Evolutionary conservation across 2,797 vertebrate species (phyloP), one percentile per base, ranked within the genome.

Genomic region (Alcedo atthis): DNA sequence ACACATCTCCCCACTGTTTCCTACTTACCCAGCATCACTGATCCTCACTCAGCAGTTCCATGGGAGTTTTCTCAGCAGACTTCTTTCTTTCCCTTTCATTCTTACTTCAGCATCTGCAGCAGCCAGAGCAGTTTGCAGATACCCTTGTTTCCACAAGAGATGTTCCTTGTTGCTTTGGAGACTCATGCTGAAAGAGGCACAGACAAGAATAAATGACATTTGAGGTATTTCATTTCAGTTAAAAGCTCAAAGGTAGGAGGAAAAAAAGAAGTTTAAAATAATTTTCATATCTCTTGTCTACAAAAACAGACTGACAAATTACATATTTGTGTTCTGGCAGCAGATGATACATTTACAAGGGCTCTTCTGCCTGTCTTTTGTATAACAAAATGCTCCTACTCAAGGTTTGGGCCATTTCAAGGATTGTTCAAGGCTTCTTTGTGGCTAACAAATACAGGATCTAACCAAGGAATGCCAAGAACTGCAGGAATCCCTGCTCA

Each of bases 1-100:
- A 81, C 63, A 81, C 24, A 94, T 94, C 67, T 94, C 53, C 48
- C 0, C 64, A 67, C 67, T 33, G 53, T 94, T 95, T 94, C 83
- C 45, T 49, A 92, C 94, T 94, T 84, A 82, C 3, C 0, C 1
- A 82, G 49, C 2, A 0, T 86, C 90, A 93, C 63, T 0, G 0
- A 67, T 66, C 45, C 83, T 90, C 83, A 86, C 75, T 91, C 88
- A 94, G 90, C 71, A 76, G 78, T 90, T 92, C 88, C 70, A 81
- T 10, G 21, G 55, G 8, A 88, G 55, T 63, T 73, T 95, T 90
- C 67, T 69, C 4, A 2, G 59, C 45, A 88, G 57, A 69, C 45
- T 1, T 55, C 24, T 76, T 88, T 73, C 21, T 84, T 94, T 81
- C 48, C 42, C 20, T 81, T 79, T 79, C 55, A 42, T 84, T 75